Evolutionary conservation across 2,113 vertebrate species (phyloP).

Genomic region (Brachyhypopomus gauderio): DNA sequence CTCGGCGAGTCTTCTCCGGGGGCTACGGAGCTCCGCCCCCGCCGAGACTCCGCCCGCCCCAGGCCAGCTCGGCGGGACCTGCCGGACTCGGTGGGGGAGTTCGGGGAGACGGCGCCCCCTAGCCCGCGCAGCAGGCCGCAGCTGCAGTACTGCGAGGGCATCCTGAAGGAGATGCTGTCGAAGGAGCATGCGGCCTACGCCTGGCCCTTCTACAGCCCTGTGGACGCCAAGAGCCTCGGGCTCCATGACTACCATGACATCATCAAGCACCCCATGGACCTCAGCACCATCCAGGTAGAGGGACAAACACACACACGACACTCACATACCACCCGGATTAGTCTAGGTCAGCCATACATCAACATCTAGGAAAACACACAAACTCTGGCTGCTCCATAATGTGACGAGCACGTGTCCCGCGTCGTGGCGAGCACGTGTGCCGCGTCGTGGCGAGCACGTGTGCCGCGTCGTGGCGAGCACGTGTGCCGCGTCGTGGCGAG

Average conservation of each 20-base stretch:
- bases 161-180: constrained; percentile 87
- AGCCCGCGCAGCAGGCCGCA: constrained; percentile 57
- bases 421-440: too few relatives aligned
- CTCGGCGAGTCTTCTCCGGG: constrained; percentile 85
- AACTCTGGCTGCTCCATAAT: too few relatives aligned
- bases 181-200: constrained; percentile 89
- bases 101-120: constrained; percentile 22
- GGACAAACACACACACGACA: neutral
- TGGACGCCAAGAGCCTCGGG: constrained; percentile 84
- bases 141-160: constrained; percentile 80
- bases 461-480: too few relatives aligned
- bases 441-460: too few relatives aligned
- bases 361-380: too few relatives aligned
- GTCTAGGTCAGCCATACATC: too few relatives aligned
- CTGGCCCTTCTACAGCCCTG: constrained; percentile 92
- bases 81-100: constrained; percentile 83
- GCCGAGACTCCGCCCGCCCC: constrained; percentile 80
- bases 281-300: constrained; percentile 87
- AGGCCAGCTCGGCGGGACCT: constrained; percentile 84
- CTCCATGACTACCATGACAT: constrained; percentile 91
- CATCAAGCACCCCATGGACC: constrained; percentile 94
- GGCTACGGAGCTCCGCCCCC: constrained; percentile 73
- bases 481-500: too few relatives aligned
- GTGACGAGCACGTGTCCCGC: too few relatives aligned
- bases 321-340: neutral